Conservation (phyloP, 2,113 vertebrate genomes). For the Etia nguti region DNA sequence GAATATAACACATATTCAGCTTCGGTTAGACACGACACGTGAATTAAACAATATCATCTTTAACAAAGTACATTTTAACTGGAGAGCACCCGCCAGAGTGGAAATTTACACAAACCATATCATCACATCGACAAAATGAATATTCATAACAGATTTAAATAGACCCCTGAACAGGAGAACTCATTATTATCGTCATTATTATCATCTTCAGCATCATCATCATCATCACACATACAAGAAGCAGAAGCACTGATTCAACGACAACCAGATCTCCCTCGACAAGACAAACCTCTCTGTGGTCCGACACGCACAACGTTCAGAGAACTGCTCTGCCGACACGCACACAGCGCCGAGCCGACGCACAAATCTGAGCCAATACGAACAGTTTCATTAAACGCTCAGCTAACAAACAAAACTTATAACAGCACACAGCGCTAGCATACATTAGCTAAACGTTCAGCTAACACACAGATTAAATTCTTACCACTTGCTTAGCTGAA, state of each 20-base stretch:
- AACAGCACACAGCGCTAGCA: neutral
- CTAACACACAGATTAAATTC: neutral
- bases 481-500: neutral
- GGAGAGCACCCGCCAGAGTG: conserved; percentile 58
- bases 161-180: conserved; percentile 59
- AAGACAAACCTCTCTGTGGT: conserved; percentile 59
- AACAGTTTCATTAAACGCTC: neutral
- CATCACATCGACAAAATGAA: conserved; percentile 54
- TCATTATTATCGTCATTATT: conserved; percentile 43
- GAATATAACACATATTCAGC: conserved; percentile 42
- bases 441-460: neutral
- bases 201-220: conserved; percentile 29
- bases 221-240: conserved; percentile 41
- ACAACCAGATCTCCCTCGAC: conserved; percentile 31
- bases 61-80: conserved; percentile 50
- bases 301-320: conserved; percentile 1
- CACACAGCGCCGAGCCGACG: neutral
- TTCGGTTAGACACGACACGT: conserved; percentile 47
- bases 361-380: neutral
- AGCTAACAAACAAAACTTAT: neutral
- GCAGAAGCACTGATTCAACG: conserved; percentile 40
- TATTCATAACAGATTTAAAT: conserved; percentile 63
- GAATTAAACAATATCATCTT: conserved; percentile 58
- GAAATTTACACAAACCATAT: conserved; percentile 60
- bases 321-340: neutral